Evolutionary conservation across 2,888 invertebrate genomes (phyloP).

Genomic region (Tenthredo notha): DNA sequence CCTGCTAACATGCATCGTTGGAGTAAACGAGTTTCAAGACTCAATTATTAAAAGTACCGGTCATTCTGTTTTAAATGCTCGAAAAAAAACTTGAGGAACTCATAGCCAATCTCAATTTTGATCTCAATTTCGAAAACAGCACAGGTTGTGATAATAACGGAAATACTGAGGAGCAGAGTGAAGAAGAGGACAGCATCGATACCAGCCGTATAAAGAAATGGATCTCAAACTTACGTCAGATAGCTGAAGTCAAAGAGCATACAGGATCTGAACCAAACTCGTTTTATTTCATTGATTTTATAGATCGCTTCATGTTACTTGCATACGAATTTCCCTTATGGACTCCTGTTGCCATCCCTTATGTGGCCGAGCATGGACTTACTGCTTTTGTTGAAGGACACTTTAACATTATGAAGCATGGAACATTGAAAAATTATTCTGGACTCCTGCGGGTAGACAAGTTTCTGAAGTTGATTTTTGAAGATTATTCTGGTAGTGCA

Average conservation of each 20-base stretch:
- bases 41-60: too few relatives aligned
- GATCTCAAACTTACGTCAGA: constrained; percentile 34
- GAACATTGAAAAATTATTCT: constrained; percentile 38
- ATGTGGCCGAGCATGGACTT: constrained; percentile 35
- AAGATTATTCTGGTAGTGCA: constrained; percentile 45
- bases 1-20: too few relatives aligned
- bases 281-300: constrained; percentile 52
- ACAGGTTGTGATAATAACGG: neutral
- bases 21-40: constrained; percentile 20
- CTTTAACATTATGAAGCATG: constrained; percentile 43
- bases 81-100: constrained; percentile 40
- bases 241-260: constrained; percentile 3
- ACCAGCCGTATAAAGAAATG: constrained; percentile 40
- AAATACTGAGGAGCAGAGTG: constrained; percentile 13
- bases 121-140: constrained; percentile 12
- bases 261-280: constrained; percentile 41
- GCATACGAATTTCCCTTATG: constrained; percentile 51
- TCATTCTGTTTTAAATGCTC: constrained; percentile 52
- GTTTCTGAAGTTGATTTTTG: constrained; percentile 51
- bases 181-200: too few relatives aligned
- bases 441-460: constrained; percentile 45
- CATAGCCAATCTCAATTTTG: constrained; percentile 43
- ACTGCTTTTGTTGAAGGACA: constrained; percentile 52
- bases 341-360: constrained; percentile 49
- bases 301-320: constrained; percentile 42